These are phyloP conservation scores for Dicentrarchus labrax DNA, from an alignment of 2,113 vertebrate genomes.

Conservation along the genomic window DNA sequence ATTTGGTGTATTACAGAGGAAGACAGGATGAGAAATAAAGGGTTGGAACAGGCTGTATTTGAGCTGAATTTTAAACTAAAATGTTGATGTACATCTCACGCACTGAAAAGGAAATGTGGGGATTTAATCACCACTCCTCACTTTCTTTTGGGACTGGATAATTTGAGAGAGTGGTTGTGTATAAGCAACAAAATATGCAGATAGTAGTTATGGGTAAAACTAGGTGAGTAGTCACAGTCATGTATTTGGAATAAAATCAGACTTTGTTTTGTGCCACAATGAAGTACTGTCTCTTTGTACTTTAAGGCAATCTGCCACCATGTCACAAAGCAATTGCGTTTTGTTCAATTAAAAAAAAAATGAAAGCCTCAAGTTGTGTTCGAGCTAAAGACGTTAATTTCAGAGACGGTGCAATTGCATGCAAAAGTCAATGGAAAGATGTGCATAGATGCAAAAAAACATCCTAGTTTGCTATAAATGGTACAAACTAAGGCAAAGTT, in stretches of 20 bases:
- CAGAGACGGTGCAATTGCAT: background rate
- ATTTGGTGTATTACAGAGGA: slow-evolving; percentile 33
- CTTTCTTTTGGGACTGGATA: background rate
- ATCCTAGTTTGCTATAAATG: background rate
- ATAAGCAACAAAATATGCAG: background rate
- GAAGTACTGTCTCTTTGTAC: background rate
- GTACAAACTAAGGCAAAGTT: background rate
- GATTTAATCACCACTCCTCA: slow-evolving; percentile 12
- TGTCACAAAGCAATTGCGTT: background rate
- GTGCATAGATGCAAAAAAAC: background rate
- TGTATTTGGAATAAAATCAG: background rate
- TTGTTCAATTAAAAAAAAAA: background rate
- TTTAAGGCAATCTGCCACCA: background rate
- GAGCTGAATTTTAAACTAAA: slow-evolving; percentile 16
- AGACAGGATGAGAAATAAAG: slow-evolving; percentile 26
- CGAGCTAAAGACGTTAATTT: background rate
- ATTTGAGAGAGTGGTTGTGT: background rate
- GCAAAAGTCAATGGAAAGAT: background rate
- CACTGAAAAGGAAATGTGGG: background rate
- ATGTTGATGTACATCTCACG: background rate
- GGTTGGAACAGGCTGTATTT: slow-evolving; percentile 3
- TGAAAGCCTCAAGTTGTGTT: background rate
- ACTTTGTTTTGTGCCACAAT: background rate
- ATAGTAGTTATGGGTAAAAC: background rate
- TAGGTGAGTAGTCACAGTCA: background rate